Percentiles rank a stretch among this genome's conserved stretches.
Conservation (phyloP, 1,140 invertebrate species). For the Brachionus rotundiformis region DNA sequence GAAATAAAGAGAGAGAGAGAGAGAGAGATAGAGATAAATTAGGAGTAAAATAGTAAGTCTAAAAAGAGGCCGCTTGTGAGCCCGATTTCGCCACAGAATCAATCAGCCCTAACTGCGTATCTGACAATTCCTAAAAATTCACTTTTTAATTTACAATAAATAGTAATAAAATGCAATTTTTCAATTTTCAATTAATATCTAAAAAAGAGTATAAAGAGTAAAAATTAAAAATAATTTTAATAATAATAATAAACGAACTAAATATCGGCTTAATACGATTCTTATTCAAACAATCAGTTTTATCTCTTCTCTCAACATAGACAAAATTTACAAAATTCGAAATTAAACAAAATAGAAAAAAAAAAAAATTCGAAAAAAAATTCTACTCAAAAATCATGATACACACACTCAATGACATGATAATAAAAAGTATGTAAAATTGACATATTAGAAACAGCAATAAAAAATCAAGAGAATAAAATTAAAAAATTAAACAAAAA, state of each 20-base stretch:
- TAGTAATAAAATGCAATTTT: neutral
- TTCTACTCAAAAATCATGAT: too few species aligned
- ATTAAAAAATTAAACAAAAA: slow-evolving; percentile 13
- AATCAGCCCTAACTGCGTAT: slow-evolving; percentile 4
- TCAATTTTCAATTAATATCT: neutral
- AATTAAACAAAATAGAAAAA: too few species aligned
- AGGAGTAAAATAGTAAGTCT: too few species aligned
- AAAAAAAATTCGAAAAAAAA: neutral
- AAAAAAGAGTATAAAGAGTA: neutral
- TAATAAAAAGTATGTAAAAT: neutral
- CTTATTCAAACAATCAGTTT: neutral
- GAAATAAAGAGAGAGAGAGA: slow-evolving; percentile 3
- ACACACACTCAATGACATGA: neutral
- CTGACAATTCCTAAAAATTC: neutral
- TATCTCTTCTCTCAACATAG: neutral
- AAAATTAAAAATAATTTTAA: neutral
- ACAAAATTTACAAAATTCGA: neutral
- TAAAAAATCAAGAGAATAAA: neutral
- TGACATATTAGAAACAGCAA: neutral
- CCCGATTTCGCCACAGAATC: neutral
- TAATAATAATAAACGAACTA: slow-evolving; percentile 31
- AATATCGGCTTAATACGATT: slow-evolving; percentile 32
- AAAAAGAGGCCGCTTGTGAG: neutral
- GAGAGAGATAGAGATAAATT: neutral
- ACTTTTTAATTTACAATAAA: neutral